Conservation (phyloP, 2,888 invertebrate genomes). For the Rosalia funebris region DNA sequence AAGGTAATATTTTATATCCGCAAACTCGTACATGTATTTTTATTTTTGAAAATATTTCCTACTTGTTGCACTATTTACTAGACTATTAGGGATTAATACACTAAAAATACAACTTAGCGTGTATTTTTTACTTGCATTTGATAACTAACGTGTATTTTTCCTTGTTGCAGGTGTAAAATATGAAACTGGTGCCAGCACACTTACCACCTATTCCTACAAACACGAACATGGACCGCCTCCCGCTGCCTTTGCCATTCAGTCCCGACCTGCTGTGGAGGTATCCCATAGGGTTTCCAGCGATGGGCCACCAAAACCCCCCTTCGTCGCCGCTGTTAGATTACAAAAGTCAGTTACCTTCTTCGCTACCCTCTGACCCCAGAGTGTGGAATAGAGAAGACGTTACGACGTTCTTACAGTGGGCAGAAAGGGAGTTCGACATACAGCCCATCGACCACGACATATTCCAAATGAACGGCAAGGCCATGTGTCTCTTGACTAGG, state of each 20-base stretch:
- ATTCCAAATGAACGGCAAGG: slow-evolving; percentile 98
- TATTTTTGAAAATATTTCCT: too few relatives aligned
- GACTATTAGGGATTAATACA: too few relatives aligned
- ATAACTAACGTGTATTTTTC: too few relatives aligned
- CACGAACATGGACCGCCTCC: slow-evolving; percentile 75
- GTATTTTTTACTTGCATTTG: too few relatives aligned
- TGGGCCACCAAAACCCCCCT: slow-evolving; percentile 70
- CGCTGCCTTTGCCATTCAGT: slow-evolving; percentile 82
- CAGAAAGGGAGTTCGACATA: slow-evolving; percentile 90
- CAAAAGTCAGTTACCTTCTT: slow-evolving; percentile 86
- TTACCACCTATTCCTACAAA: slow-evolving; percentile 62
- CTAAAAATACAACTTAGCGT: too few relatives aligned
- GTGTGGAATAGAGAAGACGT: slow-evolving; percentile 93
- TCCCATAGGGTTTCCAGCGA: slow-evolving; percentile 79
- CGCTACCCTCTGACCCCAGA: slow-evolving; percentile 87
- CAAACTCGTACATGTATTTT: too few relatives aligned
- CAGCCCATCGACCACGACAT: slow-evolving; percentile 92
- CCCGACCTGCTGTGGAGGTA: slow-evolving; percentile 90
- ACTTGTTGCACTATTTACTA: too few relatives aligned
- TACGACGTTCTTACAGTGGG: slow-evolving; percentile 86
- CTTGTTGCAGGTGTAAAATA: slow-evolving; percentile 54
- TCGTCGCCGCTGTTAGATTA: slow-evolving; percentile 81
- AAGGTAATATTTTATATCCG: too few relatives aligned
- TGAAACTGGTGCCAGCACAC: slow-evolving; percentile 68
- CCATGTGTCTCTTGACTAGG: slow-evolving; percentile 88